Base-by-base conservation (phyloP, 2,797 vertebrate species). In the Danio albolineatus region DNA sequence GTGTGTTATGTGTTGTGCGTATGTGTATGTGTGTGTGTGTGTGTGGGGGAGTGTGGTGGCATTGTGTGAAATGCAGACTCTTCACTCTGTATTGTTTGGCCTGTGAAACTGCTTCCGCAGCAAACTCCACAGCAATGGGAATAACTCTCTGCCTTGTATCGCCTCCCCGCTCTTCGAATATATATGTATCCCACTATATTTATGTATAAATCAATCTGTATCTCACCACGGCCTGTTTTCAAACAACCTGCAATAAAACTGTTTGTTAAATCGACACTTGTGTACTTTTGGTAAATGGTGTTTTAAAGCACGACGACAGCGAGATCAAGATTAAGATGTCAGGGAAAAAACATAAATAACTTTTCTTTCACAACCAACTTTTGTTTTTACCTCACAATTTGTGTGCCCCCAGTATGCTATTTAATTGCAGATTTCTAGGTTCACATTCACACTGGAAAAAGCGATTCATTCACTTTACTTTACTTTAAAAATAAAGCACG, bases 51-150 rank as follows among this genome's bases (percentile, higher is more conserved):
- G 61, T 44, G 39, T 46, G 10, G 51, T 76, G 65, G 8, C 46
- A 49, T 61, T 78, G 43, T 54, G 41, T 61, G 56, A 84, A 79
- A 62, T 72, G 72, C 79, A 82, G 75, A 84, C 80, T 79, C 76
- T 73, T 80, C 77, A 80, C 62, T 77, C 46, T 80, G 73, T 46
- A 70, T 76, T 85, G 77, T 66, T 77, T 59, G 69, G 73, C 73
- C 16, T 64, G 49, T 77, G 51, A 85, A 80, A 82, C 71, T 73
- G 60, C 65, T 48, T 73, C 73, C 44, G 48, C 73, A 77, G 83
- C 77, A 79, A 80, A 77, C 73, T 53, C 46, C 6, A 36, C 48
- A 77, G 73, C 76, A 62, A 21, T 57, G 69, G 69, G 81, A 82
- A 84, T 56, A 73, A 73, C 65, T 59, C 48, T 53, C 48, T 2